These are phyloP conservation scores for Cryptocheilus praepositus DNA, from an alignment of 2,888 invertebrate species.

Conservation along the genomic window DNA sequence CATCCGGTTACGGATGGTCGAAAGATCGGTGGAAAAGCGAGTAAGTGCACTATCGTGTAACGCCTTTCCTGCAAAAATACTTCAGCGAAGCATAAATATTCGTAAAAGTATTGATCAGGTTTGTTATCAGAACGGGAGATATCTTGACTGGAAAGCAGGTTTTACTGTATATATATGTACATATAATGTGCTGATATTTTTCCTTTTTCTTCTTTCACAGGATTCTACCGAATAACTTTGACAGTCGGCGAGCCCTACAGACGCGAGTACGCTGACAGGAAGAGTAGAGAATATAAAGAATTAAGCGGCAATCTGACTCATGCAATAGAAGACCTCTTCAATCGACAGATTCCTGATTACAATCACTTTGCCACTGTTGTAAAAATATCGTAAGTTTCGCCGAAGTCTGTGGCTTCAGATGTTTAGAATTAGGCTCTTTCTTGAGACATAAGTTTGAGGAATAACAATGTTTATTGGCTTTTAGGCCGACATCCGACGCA, in stretches of 20 bases:
- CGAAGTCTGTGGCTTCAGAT: background rate
- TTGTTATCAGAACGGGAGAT: background rate
- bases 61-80: background rate
- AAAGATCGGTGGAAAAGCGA: constrained; percentile 42
- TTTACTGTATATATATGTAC: too few relatives aligned
- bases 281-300: constrained; percentile 78
- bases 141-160: too few relatives aligned
- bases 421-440: too few relatives aligned
- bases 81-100: background rate
- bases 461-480: constrained; percentile 50
- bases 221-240: constrained; percentile 77
- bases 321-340: constrained; percentile 79
- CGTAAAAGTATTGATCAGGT: background rate
- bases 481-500: constrained; percentile 78
- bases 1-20: constrained; percentile 9
- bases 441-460: background rate
- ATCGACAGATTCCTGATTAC: constrained; percentile 55
- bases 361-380: constrained; percentile 78
- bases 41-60: constrained; percentile 38
- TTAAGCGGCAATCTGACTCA: constrained; percentile 79
- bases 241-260: constrained; percentile 81
- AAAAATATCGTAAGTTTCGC: constrained; percentile 81
- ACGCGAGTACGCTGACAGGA: constrained; percentile 78
- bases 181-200: too few relatives aligned
- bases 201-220: constrained; percentile 60